A percentile compares a stretch with the other conserved stretches of the same genome.
Evolutionary conservation across 2,113 vertebrate genomes (phyloP).

Genomic region (Elachura formosa): DNA sequence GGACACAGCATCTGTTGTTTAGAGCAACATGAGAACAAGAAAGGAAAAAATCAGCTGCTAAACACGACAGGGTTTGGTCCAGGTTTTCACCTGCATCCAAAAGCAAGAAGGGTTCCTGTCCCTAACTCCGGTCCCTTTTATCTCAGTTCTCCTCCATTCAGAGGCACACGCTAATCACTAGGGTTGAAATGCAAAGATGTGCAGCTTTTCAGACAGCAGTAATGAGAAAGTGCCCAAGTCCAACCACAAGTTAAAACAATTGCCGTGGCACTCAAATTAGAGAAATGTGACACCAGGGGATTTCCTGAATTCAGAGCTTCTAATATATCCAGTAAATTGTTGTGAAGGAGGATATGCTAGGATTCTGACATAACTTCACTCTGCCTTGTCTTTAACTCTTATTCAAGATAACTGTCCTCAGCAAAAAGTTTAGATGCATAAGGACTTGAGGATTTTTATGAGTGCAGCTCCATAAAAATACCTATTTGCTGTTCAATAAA

Average conservation of each 20-base stretch:
- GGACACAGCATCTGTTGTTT: not conserved
- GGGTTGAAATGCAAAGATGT: not conserved
- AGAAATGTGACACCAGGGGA: not conserved
- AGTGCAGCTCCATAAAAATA: not conserved
- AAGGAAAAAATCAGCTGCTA: not conserved
- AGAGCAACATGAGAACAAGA: not conserved
- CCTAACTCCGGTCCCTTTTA: not conserved
- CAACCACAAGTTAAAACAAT: not conserved
- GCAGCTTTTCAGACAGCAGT: not conserved
- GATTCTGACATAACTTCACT: not conserved
- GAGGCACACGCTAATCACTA: not conserved
- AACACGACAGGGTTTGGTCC: not conserved
- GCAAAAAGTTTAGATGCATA: not conserved
- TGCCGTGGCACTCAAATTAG: not conserved
- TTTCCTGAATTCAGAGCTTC: not conserved
- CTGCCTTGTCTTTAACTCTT: not conserved
- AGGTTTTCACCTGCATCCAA: not conserved
- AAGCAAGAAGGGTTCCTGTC: not conserved
- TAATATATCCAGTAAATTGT: not conserved
- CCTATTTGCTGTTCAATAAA: not conserved
- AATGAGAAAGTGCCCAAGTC: not conserved
- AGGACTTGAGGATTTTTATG: not conserved
- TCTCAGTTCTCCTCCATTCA: not conserved
- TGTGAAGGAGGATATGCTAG: not conserved
- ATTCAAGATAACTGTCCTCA: not conserved